Evolutionary conservation across 2,888 invertebrate genomes (phyloP), one percentile per base, ranked within the genome.

Genomic region (Itoplectis maculator): DNA sequence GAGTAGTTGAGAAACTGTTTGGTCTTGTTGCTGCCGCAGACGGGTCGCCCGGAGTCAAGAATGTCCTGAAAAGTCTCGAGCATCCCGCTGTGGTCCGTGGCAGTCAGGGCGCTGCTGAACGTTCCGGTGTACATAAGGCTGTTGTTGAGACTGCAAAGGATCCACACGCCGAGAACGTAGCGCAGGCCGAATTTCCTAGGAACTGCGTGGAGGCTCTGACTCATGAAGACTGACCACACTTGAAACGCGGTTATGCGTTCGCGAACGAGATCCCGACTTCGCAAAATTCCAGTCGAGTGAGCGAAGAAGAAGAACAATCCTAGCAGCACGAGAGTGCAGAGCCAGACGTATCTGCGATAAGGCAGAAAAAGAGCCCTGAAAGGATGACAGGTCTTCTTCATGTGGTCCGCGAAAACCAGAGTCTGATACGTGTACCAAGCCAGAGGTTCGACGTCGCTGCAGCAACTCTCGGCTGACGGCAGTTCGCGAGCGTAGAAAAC

Each of bases 81-180:
- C 23, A 73, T 29, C 1, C 74, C 29, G 29, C 29, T 76, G 9
- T 49, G 47, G 8, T 73, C 80, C 20, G 61, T 37, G 7, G 66
- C 74, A 20, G 78, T 76, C 40, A 87, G 40, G 2, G 74, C 84
- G 51, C 85, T 85, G 51, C 84, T 86, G 72, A 85, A 85, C 15
- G 81, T 81, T 56, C 85, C 83, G 54, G 78, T 79, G 35, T 85
- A 87, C 20, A 81, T 23, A 45, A 65, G 72, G 51, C 63, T 86
- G 35, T 74, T 68, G 37, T 75, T 74, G 20, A 84, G 61, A 8
- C 76, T 77, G 73, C 81, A 82, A 5, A 84, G 18, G 11, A 86
- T 77, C 87, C 87, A 86, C 11, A 85, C 40, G 0, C 77, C 75
- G 35, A 86, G 23, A 11, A 84, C 74, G 11, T 83, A 47, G 13